Base-by-base conservation (phyloP, 2,797 vertebrate genomes). In the Halcyon chelicuti region DNA sequence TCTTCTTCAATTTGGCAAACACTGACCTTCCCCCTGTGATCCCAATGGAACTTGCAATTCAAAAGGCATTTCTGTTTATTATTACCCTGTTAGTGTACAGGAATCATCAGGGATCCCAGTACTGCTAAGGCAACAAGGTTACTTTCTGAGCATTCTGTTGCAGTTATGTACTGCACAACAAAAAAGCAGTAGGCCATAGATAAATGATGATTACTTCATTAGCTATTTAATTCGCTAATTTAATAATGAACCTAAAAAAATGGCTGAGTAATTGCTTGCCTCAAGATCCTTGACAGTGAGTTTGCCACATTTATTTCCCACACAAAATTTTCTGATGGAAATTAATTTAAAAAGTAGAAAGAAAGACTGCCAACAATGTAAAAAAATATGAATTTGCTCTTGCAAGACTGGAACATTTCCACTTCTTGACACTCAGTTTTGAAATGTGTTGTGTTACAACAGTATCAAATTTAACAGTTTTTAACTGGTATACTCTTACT, bases 21-120 rank as follows among this genome's bases (percentile, higher is more conserved):
- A 15, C 83, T 81, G 92, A 94, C 92, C 90, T 94, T 94, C 88
- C 79, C 94, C 79, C 87, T 84, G 62, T 33, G 96, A 93, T 96
- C 96, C 94, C 92, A 94, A 49, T 93, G 93, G 94, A 96, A 97
- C 93, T 72, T 91, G 93, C 88, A 92, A 91, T 94, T 96, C 80
- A 70, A 92, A 95, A 97, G 86, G 90, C 88, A 95, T 95, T 96
- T 97, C 91, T 96, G 91, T 94, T 81, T 95, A 95, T 96, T 97
- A 95, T 90, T 94, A 88, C 86, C 63, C 93, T 84, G 86, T 92
- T 95, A 94, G 83, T 70, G 58, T 57, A 86, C 60, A 42, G 46
- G 94, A 93, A 95, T 93, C 91, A 93, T 90, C 91, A 92, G 93
- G 86, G 95, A 88, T 90, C 85, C 80, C 91, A 90, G 88, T 14